These are phyloP conservation scores for Brachionus sp. DNA, from an alignment of 1,140 invertebrate species.

Conservation along the genomic window DNA sequence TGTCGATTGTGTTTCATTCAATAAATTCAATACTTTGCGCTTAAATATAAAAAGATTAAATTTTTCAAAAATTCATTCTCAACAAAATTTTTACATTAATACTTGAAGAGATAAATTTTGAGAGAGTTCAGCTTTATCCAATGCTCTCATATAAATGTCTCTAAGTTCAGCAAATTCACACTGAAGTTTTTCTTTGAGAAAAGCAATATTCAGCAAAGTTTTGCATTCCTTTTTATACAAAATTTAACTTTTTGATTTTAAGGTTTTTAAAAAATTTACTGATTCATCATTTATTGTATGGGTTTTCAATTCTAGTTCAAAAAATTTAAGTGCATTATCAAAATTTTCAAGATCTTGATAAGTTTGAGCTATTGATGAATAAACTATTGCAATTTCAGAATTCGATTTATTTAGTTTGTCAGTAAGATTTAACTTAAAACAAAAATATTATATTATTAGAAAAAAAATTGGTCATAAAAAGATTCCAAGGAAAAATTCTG, in stretches of 20 bases:
- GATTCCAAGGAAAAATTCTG: too few species aligned
- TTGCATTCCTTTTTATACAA: slow-evolving; percentile 29
- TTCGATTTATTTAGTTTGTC: not conserved
- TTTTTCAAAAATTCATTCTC: slow-evolving; percentile 12
- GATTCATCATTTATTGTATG: slow-evolving; percentile 6
- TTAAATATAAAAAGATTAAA: slow-evolving; percentile 8
- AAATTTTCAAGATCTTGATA: slow-evolving; percentile 39
- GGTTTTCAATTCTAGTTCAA: slow-evolving; percentile 32
- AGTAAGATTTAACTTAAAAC: slow-evolving; percentile 5
- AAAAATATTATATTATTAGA: not conserved
- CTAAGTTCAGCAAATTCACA: not conserved
- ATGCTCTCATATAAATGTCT: slow-evolving; percentile 34
- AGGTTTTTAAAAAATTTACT: not conserved
- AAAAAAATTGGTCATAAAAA: not conserved
- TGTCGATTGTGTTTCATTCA: not conserved
- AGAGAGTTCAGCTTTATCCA: not conserved
- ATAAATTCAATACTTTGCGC: slow-evolving; percentile 16
- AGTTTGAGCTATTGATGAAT: slow-evolving; percentile 45
- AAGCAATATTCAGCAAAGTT: slow-evolving; percentile 10
- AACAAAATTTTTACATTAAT: not conserved
- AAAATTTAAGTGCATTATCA: slow-evolving; percentile 12
- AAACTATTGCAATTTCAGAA: slow-evolving; percentile 7
- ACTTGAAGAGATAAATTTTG: slow-evolving; percentile 36
- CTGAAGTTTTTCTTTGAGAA: slow-evolving; percentile 37
- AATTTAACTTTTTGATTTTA: not conserved